Conservation (phyloP, 2,797 vertebrate genomes). For the Acipenser oxyrinchus region DNA sequence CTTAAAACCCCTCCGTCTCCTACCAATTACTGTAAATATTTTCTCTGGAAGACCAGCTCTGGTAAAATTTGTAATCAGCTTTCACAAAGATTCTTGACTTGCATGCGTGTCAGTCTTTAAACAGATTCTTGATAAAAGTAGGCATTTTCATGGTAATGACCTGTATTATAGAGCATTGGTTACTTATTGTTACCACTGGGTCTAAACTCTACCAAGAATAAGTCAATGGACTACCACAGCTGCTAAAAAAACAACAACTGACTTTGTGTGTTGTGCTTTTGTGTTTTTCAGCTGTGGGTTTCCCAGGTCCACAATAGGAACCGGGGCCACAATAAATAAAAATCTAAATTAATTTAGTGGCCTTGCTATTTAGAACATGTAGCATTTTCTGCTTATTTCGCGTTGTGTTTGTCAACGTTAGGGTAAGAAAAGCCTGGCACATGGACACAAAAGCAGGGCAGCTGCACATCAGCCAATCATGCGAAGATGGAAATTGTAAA, state of each 20-base stretch:
- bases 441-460: constrained; percentile 31
- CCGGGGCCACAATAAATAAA: constrained; percentile 39
- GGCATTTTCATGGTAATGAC: not conserved
- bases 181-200: not conserved
- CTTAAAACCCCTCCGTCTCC: constrained; percentile 46
- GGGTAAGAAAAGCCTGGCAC: constrained; percentile 37
- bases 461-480: constrained; percentile 39
- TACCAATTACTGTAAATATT: constrained; percentile 57
- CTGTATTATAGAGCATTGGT: too few species aligned
- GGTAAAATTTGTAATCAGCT: constrained; percentile 2
- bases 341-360: constrained; percentile 39
- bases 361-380: constrained; percentile 35
- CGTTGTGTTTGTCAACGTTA: constrained; percentile 47
- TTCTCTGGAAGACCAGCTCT: constrained; percentile 49
- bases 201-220: constrained; percentile 3
- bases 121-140: not conserved
- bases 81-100: not conserved
- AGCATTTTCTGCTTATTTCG: constrained; percentile 37
- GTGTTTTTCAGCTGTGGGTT: constrained; percentile 45
- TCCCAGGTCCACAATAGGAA: constrained; percentile 43
- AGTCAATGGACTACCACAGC: constrained; percentile 37
- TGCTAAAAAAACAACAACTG: constrained; percentile 8
- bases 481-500: constrained; percentile 40
- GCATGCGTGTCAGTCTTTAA: not conserved
- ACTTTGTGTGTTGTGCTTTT: constrained; percentile 33